Evolutionary conservation across 1,140 invertebrate species (phyloP).

Genomic region (Lepidotrigona ventralis): DNA sequence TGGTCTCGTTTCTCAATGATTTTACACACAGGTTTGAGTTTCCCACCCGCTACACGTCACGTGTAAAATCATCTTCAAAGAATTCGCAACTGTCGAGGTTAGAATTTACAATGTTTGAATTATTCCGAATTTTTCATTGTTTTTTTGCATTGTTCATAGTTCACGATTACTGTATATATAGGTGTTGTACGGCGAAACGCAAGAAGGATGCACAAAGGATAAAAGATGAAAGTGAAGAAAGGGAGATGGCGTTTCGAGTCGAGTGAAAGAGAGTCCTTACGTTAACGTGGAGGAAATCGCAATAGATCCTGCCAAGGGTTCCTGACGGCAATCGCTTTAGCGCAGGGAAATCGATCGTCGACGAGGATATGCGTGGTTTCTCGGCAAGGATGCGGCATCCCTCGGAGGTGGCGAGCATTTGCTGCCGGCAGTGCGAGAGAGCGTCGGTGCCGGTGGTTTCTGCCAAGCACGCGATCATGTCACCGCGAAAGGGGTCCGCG

Average conservation of each 20-base stretch:
- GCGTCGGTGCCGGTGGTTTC: conserved; percentile 91
- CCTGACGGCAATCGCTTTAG: conserved; percentile 87
- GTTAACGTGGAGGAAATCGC: conserved; percentile 89
- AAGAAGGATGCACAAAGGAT: no score
- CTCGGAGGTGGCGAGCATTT: conserved; percentile 85
- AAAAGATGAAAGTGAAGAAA: no score
- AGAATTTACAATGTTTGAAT: no score
- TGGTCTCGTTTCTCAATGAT: no score
- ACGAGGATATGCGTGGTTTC: conserved; percentile 92
- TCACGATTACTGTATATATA: no score
- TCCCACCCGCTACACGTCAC: no score
- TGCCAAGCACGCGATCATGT: conserved; percentile 96
- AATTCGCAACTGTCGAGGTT: no score
- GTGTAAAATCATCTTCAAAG: no score
- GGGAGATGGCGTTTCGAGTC: neutral
- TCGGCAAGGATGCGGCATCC: conserved; percentile 87
- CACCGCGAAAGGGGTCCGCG: conserved; percentile 87
- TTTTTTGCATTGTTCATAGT: no score
- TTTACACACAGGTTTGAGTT: no score
- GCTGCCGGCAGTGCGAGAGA: conserved; percentile 84
- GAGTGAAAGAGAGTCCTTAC: conserved; percentile 76
- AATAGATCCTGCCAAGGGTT: conserved; percentile 92
- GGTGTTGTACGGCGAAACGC: no score
- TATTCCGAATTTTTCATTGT: no score
- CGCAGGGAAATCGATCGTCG: conserved; percentile 88